Evolutionary conservation across 2,797 vertebrate species (phyloP), one percentile per base, ranked within the genome.

Genomic region (Paguma larvata): DNA sequence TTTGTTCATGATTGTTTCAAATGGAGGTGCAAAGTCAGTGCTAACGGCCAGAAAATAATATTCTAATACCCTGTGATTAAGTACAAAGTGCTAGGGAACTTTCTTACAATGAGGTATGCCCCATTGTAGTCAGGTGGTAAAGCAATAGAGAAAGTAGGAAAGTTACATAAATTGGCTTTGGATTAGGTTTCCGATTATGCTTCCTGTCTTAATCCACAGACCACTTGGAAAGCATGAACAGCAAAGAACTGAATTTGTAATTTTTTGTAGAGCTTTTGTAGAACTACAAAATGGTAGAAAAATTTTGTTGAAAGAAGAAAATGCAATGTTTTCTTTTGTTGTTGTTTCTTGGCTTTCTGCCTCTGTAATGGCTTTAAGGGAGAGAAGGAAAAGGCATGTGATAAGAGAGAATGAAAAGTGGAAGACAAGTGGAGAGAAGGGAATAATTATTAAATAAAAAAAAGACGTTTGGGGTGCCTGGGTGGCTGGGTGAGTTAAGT

Each of bases 101-200:
- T 94, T 79, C 56, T 32, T 30, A 30, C 1, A 48, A 63, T 70
- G 77, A 93, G 48, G 44, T 73, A 53, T 8, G n/a, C 44, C 21
- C n/a, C 11, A n/a, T 51, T 70, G 34, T 15, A 30, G 30, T 63
- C 16, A 46, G 30, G 25, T 65, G 68, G 25, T 53, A 92, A 95
- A 94, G 83, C 82, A 62, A 85, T 63, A 48, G 16, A 46, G 68
- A 90, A 92, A 83, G 23, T 67, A 30, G 32, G 48, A 46, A 95
- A 59, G 34, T 59, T 67, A 95, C 53, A 86, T 83, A 19, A 67
- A 67, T 78, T 67, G 59, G 48, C 59, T 63, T 68, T 91, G 56
- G 51, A 63, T 89, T 89, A 82, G 89, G 62, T 25, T 86, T 77
- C 27, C 56, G 78, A 48, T 78, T 56, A 78, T 72, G 32, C 41